Evolutionary conservation across 2,113 vertebrate genomes (phyloP), one percentile per base, ranked within the genome.

Genomic region (Brachypteracias leptosomus): DNA sequence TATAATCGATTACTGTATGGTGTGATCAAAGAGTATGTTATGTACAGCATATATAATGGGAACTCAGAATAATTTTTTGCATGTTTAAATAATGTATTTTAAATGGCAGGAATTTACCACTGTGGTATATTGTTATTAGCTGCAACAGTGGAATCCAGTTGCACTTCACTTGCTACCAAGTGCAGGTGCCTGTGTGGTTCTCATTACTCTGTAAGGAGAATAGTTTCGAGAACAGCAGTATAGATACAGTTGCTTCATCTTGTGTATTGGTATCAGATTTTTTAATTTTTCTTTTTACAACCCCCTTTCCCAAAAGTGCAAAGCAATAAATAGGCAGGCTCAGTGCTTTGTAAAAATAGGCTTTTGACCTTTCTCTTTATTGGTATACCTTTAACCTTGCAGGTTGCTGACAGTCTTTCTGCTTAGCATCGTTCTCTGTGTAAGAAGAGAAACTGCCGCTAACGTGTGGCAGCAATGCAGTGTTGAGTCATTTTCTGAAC

Each of bases 301-400:
- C 11, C 19, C 31, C 25, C 19, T 77, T 29, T 91, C 78, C 67
- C 46, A 44, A 70, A 97, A 88, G 74, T 94, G 47, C 72, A 91
- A 75, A 94, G 75, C 68, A 85, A 83, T 89, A 89, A 94, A 91
- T 82, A 76, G 36, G 25, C 52, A 76, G 71, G 42, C 33, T 70
- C 6, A 7, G 16, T 73, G 78, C 89, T 88, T 62, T 84, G 47
- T 89, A 78, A 79, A 95, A 93, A 76, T 25, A 57, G 38, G 44
- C 51, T 94, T 91, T 76, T 77, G 65, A 83, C 85, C 85, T 80
- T 78, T 94, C 88, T 10, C 10, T 94, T 92, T 94, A 65, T 74
- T 75, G 85, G 63, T 52, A 42, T 88, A 40, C 51, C 38, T 90
- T 90, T 85, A 96, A 71, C 55, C 59, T 93, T 70, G 21, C 33